Evolutionary conservation across 2,888 invertebrate species (phyloP), one percentile per base, ranked within the genome.

Genomic region (Heliconius cydno): DNA sequence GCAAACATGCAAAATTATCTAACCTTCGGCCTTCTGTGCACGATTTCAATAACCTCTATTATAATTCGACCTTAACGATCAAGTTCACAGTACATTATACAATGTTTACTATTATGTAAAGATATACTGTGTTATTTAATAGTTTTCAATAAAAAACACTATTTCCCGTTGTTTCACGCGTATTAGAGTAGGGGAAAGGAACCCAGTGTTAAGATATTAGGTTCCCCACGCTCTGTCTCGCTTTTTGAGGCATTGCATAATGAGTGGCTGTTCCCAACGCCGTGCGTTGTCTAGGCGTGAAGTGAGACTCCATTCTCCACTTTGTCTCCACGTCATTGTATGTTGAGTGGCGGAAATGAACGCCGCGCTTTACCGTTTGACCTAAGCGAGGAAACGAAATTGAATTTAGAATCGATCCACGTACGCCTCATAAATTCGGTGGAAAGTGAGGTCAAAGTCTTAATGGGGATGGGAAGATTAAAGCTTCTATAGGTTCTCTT

Each of bases 21-120:
- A 38, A 65, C 63, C 65, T 74, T 74, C 72, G 52, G n/a, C 75
- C 63, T 75, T 75, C 57, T 60, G 41, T 41, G 75, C 78, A 81
- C 80, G 80, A 81, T 79, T 79, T 76, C 81, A 81, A 80, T 70
- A 77, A 83, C 82, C 82, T 78, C 66, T 76, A 81, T 76, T 75
- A 73, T 34, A 30, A 22, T 30, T 34, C 70, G 76, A 68, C 80
- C 80, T 81, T 30, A 76, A 25, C 15, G 46, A 68, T 76, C 80
- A 81, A 81, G 80, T 81, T 81, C 80, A 79, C 68, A 10, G 72
- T 41, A 75, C 57, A 71, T 79, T 71, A n/a, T 76, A 76, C 66
- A 68, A 79, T 60, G 79, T 79, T 79, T 7, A 79, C 77, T 30
- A 41, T 80, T 80, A 79, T 79, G 28, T 79, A 74, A 81, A 76